Percentiles rank a stretch among this genome's conserved stretches.
phyloP scores from a whole-genome alignment of 2,113 vertebrate species.

The Cephalopterus ornatus region DNA sequence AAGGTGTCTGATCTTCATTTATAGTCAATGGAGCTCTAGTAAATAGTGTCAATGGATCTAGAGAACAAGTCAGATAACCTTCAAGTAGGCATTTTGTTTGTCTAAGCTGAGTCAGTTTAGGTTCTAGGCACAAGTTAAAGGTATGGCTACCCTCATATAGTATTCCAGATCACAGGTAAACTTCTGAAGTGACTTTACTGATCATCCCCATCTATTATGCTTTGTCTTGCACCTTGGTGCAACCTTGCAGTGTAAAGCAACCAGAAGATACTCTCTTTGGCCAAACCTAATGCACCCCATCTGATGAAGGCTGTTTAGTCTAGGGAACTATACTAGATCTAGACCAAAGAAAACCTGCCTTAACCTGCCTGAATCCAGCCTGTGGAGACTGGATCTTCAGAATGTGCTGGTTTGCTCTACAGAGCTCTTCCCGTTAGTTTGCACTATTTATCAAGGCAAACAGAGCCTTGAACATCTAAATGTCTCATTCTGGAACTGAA shows the following conservation, averaged over 20 bases:
- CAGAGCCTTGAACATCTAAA: background rate
- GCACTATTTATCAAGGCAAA: background rate
- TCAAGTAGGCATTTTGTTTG: background rate
- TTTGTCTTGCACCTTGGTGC: background rate
- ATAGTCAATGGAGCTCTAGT: background rate
- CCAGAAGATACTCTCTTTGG: background rate
- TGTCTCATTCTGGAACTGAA: background rate
- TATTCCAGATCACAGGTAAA: background rate
- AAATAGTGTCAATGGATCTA: background rate
- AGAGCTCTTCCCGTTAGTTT: background rate
- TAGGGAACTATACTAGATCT: background rate
- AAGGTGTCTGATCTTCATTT: background rate
- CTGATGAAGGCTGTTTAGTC: background rate
- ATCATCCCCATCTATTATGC: rapidly evolving
- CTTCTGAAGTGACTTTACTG: background rate
- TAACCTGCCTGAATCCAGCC: background rate
- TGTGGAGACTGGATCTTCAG: background rate
- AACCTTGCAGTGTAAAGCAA: background rate
- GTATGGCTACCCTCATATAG: background rate
- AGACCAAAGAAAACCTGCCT: background rate
- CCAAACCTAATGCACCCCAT: background rate
- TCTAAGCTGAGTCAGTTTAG: background rate
- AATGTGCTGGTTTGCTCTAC: background rate
- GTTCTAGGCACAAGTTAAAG: background rate
- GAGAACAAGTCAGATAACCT: background rate